These are phyloP conservation scores for Amphiura filiformis DNA, from an alignment of 35 echinoderm and acorn worm genomes.

Conservation along the genomic window DNA sequence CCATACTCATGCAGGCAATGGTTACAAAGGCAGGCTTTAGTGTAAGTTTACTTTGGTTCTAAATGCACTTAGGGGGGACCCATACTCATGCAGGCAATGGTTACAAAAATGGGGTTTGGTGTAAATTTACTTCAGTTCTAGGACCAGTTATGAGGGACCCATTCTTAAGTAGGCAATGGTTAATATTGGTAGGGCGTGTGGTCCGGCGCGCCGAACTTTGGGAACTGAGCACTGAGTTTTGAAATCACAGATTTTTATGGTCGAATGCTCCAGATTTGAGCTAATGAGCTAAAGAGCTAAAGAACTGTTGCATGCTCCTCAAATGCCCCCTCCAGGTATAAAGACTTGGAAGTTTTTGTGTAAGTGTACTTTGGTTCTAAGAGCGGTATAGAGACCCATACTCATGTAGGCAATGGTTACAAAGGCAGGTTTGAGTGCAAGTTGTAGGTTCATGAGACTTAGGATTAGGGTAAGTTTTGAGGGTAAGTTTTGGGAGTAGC, in stretches of 20 bases:
- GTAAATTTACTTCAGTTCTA: constrained; percentile 65
- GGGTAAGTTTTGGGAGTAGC: too few relatives aligned
- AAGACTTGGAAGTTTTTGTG: too few relatives aligned
- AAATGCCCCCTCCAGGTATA: too few relatives aligned
- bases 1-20: constrained; percentile 78
- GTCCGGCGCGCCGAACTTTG: too few relatives aligned
- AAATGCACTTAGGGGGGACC: constrained; percentile 35
- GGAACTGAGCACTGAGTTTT: too few relatives aligned
- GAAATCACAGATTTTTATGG: too few relatives aligned
- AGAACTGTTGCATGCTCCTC: too few relatives aligned
- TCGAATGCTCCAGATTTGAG: too few relatives aligned
- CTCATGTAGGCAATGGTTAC: constrained; percentile 84
- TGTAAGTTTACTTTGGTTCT: constrained; percentile 75
- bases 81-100: constrained; percentile 79
- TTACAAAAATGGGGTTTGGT: constrained; percentile 70
- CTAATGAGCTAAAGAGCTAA: too few relatives aligned
- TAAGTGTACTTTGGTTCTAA: constrained; percentile 61
- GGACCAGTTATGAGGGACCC: constrained; percentile 46
- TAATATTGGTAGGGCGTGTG: too few relatives aligned
- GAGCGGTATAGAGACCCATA: constrained; percentile 45
- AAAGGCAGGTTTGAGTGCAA: constrained; percentile 83
- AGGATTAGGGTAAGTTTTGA: too few relatives aligned
- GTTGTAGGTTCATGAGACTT: too few relatives aligned
- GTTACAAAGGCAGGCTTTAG: constrained; percentile 73
- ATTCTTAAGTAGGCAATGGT: constrained; percentile 72